Evolutionary conservation across 2,797 vertebrate species (phyloP), one percentile per base, ranked within the genome.

Genomic region (Moxostoma hubbsi): DNA sequence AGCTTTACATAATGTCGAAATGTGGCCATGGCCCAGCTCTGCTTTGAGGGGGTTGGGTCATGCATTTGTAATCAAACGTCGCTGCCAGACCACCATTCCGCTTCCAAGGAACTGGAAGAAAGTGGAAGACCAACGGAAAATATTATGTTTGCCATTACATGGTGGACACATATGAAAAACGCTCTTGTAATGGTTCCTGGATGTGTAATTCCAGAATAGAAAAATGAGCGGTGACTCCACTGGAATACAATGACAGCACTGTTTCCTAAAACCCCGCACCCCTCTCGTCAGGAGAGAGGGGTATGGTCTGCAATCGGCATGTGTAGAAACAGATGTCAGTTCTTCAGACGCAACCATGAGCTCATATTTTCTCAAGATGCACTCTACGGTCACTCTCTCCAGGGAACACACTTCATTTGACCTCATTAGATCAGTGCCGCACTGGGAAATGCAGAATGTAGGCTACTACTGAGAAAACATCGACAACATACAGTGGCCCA

Each of bases 101-200:
- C 24, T 61, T 61, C 59, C 59, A 61, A 61, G 59, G 59, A 1
- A 15, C 62, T 66, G 73, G 63, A 76, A 73, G 73, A 55, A 18
- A 65, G 9, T 80, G 75, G 72, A 72, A 79, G 80, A 81, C 57
- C 55, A 81, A 75, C 87, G 91, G 91, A 92, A 92, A 91, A 84
- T 90, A 89, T 87, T 83, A 86, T 83, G 65, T 73, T 65, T 81
- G 59, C 68, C 72, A 79, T 84, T 81, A 82, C 86, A 83, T 45
- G 5, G 75, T 86, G 78, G 47, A 59, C 54, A 10, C 75, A 77
- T 84, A 75, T 71, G 71, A 85, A 80, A 84, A 90, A 85, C 86
- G 82, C 72, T 87, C 89, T 87, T 81, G 87, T 86, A 88, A 86
- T 71, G 75, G 88, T 91, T 89, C 85, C 89, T 85, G 71, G 87